Evolutionary conservation across 2,888 invertebrate species (phyloP).

Genomic region (Chloroclysta siterata): DNA sequence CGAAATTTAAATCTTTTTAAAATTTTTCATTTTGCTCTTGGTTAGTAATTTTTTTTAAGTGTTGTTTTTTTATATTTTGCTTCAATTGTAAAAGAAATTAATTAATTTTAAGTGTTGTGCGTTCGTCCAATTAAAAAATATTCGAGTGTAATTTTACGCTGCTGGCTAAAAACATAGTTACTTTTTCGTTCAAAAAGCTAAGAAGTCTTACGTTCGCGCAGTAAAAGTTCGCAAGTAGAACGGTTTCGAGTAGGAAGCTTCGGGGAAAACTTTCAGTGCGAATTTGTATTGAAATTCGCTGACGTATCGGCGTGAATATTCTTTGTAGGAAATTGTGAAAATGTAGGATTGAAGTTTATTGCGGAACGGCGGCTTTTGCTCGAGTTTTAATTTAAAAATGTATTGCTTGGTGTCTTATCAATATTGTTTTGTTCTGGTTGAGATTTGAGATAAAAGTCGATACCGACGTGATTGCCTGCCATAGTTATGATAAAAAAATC

Average conservation of each 20-base stretch:
- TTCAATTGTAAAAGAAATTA: neutral
- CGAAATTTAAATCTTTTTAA: conserved; percentile 6
- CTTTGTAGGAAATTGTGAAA: conserved; percentile 12
- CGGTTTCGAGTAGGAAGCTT: conserved; percentile 21
- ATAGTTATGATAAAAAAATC: no score
- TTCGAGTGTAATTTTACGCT: neutral
- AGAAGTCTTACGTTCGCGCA: conserved; percentile 15
- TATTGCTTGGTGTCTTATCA: neutral
- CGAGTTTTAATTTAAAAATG: neutral
- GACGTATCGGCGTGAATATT: conserved; percentile 16
- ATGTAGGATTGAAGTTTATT: conserved; percentile 4
- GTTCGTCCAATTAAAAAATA: neutral
- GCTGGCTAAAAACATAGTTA: conserved; percentile 1
- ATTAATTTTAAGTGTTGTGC: neutral
- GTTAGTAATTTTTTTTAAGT: neutral
- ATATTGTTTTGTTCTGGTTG: neutral
- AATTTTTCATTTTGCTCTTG: conserved; percentile 1
- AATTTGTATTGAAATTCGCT: conserved; percentile 23
- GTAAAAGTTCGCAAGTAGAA: conserved; percentile 30
- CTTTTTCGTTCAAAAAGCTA: conserved; percentile 11
- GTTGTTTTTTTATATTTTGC: neutral
- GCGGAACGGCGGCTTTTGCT: neutral
- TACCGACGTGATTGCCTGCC: neutral
- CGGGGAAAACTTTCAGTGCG: conserved; percentile 21
- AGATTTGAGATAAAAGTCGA: neutral